Conservation (phyloP, 2,113 vertebrate genomes). For the Bubo blakistoni region DNA sequence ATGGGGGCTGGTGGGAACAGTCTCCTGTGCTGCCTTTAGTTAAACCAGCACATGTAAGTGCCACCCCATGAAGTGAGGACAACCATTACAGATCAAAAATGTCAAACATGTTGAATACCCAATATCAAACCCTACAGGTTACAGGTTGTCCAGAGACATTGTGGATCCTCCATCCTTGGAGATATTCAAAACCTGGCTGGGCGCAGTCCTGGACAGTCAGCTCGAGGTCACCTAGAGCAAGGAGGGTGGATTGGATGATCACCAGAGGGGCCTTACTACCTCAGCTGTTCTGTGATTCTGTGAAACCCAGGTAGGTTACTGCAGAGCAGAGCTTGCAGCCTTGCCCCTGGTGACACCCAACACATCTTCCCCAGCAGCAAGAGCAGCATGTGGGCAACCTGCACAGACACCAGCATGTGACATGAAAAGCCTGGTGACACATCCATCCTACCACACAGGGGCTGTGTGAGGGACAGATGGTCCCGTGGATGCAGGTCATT, state of each 20-base stretch:
- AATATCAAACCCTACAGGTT: background rate
- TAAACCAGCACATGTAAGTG: background rate
- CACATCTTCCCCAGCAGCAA: background rate
- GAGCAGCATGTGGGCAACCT: background rate
- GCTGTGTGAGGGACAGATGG: accelerated
- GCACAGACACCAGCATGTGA: background rate
- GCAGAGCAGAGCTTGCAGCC: background rate
- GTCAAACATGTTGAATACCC: background rate
- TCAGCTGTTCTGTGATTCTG: background rate
- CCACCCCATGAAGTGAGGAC: background rate
- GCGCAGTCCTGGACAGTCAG: background rate
- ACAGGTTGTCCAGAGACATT: background rate
- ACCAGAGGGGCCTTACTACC: background rate
- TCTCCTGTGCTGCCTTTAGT: background rate
- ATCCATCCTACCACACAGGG: background rate
- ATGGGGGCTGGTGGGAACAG: background rate
- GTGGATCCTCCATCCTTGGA: background rate
- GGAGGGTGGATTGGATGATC: background rate
- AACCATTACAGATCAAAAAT: background rate
- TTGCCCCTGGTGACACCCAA: background rate
- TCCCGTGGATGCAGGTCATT: background rate
- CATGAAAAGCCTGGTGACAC: background rate
- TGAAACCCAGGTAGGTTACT: background rate
- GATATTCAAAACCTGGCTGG: background rate
- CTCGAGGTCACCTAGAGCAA: background rate